phyloP scores from a whole-genome alignment of 2,113 vertebrate genomes.

The Ceyx margarethae region DNA sequence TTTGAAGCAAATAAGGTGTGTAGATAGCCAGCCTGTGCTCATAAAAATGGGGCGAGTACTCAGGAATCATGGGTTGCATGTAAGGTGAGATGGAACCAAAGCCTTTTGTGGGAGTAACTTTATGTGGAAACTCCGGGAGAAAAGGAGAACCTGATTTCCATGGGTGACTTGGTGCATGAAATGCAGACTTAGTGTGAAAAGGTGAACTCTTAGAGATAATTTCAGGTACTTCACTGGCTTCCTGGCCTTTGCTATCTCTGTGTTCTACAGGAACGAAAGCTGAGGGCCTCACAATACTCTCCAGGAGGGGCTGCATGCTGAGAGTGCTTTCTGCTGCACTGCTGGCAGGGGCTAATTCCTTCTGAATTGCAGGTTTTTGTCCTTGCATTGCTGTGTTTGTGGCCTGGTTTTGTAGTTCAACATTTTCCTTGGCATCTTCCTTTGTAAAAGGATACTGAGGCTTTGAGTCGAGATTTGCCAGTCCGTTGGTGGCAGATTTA shows the following conservation, averaged over 20 bases:
- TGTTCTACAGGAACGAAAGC: conserved; percentile 85
- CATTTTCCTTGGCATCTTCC: conserved; percentile 73
- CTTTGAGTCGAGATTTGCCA: conserved; percentile 62
- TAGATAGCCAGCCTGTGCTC: conserved; percentile 81
- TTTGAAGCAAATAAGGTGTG: conserved; percentile 79
- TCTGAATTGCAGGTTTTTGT: conserved; percentile 52
- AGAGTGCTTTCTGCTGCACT: conserved; percentile 10
- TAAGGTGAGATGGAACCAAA: conserved; percentile 76
- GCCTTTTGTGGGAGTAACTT: conserved; percentile 70
- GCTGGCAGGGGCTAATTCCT: conserved; percentile 35
- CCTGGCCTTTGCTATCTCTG: conserved; percentile 68
- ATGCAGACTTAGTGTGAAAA: conserved; percentile 76
- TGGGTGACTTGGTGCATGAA: conserved; percentile 75
- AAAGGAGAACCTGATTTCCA: conserved; percentile 79
- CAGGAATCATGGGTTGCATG: conserved; percentile 76
- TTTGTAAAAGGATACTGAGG: conserved; percentile 64
- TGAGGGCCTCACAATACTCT: conserved; percentile 73
- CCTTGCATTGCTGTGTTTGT: conserved; percentile 35
- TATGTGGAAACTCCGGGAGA: conserved; percentile 76
- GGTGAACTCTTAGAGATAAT: conserved; percentile 60
- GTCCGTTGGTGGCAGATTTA: conserved; percentile 47
- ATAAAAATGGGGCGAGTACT: conserved; percentile 84
- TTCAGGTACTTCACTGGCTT: conserved; percentile 59
- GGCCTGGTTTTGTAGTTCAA: conserved; percentile 56
- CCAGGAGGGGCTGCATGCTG: conserved; percentile 51